These are phyloP conservation scores for Protaetia brevitarsis DNA, from an alignment of 1,140 invertebrate species.

Conservation along the genomic window DNA sequence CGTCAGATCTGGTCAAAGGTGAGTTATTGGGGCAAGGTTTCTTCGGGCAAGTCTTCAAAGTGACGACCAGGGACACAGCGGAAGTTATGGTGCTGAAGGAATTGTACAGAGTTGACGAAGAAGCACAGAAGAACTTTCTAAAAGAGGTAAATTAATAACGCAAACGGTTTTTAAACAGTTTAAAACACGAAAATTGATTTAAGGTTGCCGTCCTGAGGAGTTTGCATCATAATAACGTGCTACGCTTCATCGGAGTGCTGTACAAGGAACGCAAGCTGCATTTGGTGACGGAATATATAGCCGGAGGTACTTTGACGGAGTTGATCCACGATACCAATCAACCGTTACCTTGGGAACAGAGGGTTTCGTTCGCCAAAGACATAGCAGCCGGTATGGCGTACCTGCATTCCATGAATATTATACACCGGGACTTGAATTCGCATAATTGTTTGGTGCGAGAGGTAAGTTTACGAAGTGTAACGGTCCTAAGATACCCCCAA, in stretches of 20 bases:
- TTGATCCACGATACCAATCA: slow-evolving; percentile 71
- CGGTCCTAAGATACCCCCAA: no score
- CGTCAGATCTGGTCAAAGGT: slow-evolving; percentile 84
- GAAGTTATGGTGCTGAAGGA: slow-evolving; percentile 96
- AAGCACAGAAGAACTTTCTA: slow-evolving; percentile 89
- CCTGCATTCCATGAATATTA: slow-evolving; percentile 90
- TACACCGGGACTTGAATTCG: slow-evolving; percentile 94
- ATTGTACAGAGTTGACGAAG: slow-evolving; percentile 88
- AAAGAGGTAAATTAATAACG: slow-evolving; percentile 73
- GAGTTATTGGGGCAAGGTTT: slow-evolving; percentile 89
- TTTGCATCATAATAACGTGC: slow-evolving; percentile 83
- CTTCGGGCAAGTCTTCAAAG: slow-evolving; percentile 89
- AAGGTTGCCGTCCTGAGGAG: slow-evolving; percentile 84
- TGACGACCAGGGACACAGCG: slow-evolving; percentile 83
- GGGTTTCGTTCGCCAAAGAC: slow-evolving; percentile 84
- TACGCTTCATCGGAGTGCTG: slow-evolving; percentile 89
- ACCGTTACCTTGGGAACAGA: slow-evolving; percentile 75
- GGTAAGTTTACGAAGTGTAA: slow-evolving; percentile 49
- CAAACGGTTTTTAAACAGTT: not conserved
- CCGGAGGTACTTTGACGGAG: slow-evolving; percentile 81
- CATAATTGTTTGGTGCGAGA: slow-evolving; percentile 93
- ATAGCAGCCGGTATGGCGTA: slow-evolving; percentile 92
- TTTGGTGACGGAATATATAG: slow-evolving; percentile 88
- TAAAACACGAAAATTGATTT: not conserved
- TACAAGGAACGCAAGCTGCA: slow-evolving; percentile 91